Conservation (phyloP, 2,888 invertebrate genomes). For the Morpho deidamia region DNA sequence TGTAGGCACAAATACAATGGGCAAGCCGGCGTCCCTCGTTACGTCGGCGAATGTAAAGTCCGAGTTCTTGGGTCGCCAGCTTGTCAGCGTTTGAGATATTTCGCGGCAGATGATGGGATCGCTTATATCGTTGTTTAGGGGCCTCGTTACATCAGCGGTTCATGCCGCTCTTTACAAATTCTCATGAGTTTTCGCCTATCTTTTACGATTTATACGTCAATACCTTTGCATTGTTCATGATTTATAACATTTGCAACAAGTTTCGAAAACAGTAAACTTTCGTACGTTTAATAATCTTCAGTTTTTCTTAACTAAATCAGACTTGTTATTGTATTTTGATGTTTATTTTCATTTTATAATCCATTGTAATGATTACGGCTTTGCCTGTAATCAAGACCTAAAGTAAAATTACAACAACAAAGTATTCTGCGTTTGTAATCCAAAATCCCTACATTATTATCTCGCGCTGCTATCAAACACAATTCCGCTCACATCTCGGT, state of each 20-base stretch:
- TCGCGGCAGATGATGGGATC: constrained; percentile 51
- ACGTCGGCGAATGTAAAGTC: constrained; percentile 75
- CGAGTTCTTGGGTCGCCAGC: constrained; percentile 63
- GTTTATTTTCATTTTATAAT: too few relatives aligned
- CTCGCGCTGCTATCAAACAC: constrained; percentile 50
- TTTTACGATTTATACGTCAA: constrained; percentile 34
- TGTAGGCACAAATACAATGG: constrained; percentile 76
- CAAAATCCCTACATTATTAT: constrained; percentile 54
- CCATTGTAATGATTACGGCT: neutral
- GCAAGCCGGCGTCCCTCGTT: constrained; percentile 69
- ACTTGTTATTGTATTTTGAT: too few relatives aligned
- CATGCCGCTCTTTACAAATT: constrained; percentile 73
- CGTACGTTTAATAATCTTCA: too few relatives aligned
- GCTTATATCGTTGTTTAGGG: constrained; percentile 67
- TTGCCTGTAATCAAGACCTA: neutral
- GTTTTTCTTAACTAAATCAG: too few relatives aligned
- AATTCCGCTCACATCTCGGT: constrained; percentile 71
- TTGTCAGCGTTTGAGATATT: constrained; percentile 69
- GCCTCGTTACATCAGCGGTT: constrained; percentile 69
- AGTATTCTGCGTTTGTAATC: constrained; percentile 47
- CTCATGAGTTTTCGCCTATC: constrained; percentile 47
- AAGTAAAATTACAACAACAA: constrained; percentile 34
- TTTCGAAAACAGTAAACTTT: neutral
- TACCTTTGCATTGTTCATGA: constrained; percentile 51
- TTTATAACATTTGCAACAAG: neutral